Base-by-base conservation (phyloP, 2,113 vertebrate genomes). In the Symphodus melops region DNA sequence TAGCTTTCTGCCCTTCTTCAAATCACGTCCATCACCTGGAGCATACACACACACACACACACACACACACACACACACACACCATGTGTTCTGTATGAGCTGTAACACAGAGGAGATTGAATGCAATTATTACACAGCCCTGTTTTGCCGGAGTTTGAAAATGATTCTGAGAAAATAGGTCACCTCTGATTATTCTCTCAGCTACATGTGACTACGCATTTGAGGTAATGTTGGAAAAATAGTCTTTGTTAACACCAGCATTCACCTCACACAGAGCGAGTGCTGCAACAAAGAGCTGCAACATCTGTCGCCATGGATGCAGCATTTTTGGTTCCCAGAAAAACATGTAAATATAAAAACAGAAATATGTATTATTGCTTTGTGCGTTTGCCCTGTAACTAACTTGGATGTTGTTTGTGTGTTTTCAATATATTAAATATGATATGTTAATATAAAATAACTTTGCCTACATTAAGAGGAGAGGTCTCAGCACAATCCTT, bases 11-110 rank as follows among this genome's bases (percentile, higher is more conserved):
- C 41, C 44, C 41, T 42, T 37, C 36, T 28, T 17, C 14, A 20
- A 65, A 53, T 52, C 2, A 58, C 25, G 11, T 44, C 23, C 19
- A 16, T 55, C 74, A 55, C 48, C 49, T 60, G 41, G n/a, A 44
- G 49, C 20, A 6, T 36, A 53, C 8, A 52, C 33, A 14, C 39
- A 39, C 19, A 51, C 13, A n/a, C 14, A 9, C 19, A 9, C 17
- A 20, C 19, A n/a, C 20, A 9, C 44, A 39, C 7, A 59, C 33
- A 19, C 21, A 52, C 14, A 48, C 4, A 17, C 8, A 48, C 16
- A 17, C 39, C 39, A 11, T 41, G 39, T 9, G 39, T 41, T 41
- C 39, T 41, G 39, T 41, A 41, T 9, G 39, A 41, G 39, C 39
- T 41, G 39, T 41, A 41, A 41, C 39, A 11, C 54, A 55, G 44